Conservation (phyloP, 2,888 invertebrate species). For the Pemphredon lugubris region DNA sequence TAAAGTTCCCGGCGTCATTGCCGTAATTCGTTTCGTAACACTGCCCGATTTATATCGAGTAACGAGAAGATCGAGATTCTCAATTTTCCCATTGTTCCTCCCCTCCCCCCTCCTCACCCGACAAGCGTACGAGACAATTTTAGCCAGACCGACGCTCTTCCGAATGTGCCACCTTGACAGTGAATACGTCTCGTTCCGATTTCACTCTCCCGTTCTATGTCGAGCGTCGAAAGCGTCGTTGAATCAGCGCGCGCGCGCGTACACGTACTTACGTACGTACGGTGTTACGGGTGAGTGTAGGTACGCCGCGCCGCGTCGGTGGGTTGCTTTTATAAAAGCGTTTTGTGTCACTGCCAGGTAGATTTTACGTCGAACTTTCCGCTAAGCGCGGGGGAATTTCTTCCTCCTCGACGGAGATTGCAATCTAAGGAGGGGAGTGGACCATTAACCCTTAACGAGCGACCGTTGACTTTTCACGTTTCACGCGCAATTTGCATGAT, state of each 20-base stretch:
- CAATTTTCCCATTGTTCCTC: background rate
- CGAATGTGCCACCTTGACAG: constrained; percentile 45
- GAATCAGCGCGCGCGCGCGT: background rate
- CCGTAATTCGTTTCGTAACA: too few species aligned
- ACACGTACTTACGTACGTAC: background rate
- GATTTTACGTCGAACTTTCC: constrained; percentile 7
- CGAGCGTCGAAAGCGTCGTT: constrained; percentile 5
- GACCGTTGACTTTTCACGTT: too few species aligned
- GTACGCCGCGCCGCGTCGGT: too few species aligned
- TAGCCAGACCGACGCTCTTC: constrained; percentile 20
- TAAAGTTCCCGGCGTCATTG: too few species aligned
- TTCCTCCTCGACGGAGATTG: background rate
- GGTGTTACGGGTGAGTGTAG: background rate
- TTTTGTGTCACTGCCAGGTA: constrained; percentile 7
- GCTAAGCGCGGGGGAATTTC: too few species aligned
- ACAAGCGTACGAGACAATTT: constrained; percentile 33
- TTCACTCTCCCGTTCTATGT: background rate
- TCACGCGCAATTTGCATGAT: too few species aligned
- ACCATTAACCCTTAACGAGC: too few species aligned
- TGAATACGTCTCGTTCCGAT: constrained; percentile 27
- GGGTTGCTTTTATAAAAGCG: background rate
- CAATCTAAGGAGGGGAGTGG: too few species aligned
- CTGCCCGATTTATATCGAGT: background rate
- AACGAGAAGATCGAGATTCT: constrained; percentile 12
- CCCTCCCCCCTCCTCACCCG: too few species aligned